Evolutionary conservation across 2,888 invertebrate genomes (phyloP).

Genomic region (Cabera pusaria): DNA sequence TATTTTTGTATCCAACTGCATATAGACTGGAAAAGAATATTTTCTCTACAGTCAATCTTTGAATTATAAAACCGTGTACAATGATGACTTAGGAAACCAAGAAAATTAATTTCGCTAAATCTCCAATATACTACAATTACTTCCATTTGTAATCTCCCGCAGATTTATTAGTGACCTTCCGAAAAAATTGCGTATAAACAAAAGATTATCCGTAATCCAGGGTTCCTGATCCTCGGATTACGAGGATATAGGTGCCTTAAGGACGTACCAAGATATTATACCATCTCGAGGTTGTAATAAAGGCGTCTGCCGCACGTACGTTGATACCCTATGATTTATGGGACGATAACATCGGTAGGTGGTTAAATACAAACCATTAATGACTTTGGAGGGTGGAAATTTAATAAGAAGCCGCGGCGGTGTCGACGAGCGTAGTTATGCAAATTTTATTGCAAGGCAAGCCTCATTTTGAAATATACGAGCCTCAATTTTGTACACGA

Average conservation of each 20-base stretch:
- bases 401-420: conserved; percentile 77
- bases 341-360: conserved; percentile 69
- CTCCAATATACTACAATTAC: too few species aligned
- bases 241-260: conserved; percentile 19
- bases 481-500: conserved; percentile 33
- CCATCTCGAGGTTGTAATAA: conserved; percentile 70
- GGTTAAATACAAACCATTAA: conserved; percentile 81
- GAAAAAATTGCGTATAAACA: conserved; percentile 61
- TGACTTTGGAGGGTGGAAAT: conserved; percentile 81
- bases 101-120: too few species aligned
- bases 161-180: conserved; percentile 33
- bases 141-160: conserved; percentile 38
- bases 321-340: conserved; percentile 78
- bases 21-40: too few species aligned
- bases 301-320: conserved; percentile 53
- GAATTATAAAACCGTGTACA: too few species aligned
- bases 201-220: conserved; percentile 64
- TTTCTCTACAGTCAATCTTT: too few species aligned
- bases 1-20: too few species aligned
- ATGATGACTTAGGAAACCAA: too few species aligned
- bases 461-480: conserved; percentile 58
- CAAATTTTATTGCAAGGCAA: conserved; percentile 79
- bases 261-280: conserved; percentile 18
- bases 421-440: conserved; percentile 79
- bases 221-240: conserved; percentile 54